Base-by-base conservation (phyloP, 1,140 invertebrate genomes). In the Tachypleus tridentatus region DNA sequence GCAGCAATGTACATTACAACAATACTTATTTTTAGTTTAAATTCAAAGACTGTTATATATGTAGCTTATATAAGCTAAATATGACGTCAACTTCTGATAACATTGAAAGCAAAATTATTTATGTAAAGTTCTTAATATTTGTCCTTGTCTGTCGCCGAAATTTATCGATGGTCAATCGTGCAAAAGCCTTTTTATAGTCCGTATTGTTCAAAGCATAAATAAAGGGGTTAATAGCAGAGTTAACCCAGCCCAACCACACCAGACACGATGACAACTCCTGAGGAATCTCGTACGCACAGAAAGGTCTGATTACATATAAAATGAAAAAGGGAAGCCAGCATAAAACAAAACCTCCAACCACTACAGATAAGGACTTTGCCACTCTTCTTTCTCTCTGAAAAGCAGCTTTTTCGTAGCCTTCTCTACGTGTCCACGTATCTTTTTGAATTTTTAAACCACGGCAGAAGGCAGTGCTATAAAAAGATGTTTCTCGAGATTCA, bases 251-350 rank as follows among this genome's bases (percentile, higher is more conserved):
- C 56, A 95, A 80, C 93, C 93, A 97, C 9, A 69, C 68, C 3
- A 69, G 51, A n/a, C 65, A 66, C 5, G 61, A 49, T 50, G 47
- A 57, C 11, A 67, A 49, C 4, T 51, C 58, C 8, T 64, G 61
- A 57, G 54, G 59, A 74, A 87, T 87, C 48, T 74, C 74, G 60
- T 79, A 80, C 3, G 82, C 77, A 74, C 91, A 94, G 72, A 91
- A 91, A 2, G 89, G 87, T 7, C 85, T 88, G 3, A 88, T 78
- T 5, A 94, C 75, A 73, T 94, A 94, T 56, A 89, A 85, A 0
- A 90, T 81, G 76, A 96, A 97, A 76, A 93, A 93, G 5, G 89
- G 89, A 56, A 89, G 75, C 90, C 90, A 93, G 70, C 91, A 96
- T 3, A 89, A 83, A 5, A 96, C 84, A 74, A 96, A 95, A 6